Conservation (phyloP, 2,888 invertebrate species). For the Nephrotoma guestfalica region DNA sequence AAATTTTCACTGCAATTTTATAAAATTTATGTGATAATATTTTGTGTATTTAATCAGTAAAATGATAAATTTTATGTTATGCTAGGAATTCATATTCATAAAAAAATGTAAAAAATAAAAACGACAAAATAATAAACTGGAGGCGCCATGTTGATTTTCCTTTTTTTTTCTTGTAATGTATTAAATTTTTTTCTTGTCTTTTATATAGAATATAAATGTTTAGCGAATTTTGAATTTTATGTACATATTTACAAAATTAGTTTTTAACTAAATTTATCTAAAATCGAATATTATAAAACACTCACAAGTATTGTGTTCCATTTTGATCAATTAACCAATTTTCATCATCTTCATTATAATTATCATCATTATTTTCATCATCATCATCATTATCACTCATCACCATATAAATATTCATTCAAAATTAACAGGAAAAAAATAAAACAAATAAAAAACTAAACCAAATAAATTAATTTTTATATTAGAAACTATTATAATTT, state of each 20-base stretch:
- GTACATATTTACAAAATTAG: neutral
- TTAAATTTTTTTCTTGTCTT: neutral
- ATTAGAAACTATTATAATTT: neutral
- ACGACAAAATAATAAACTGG: neutral
- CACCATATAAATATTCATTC: constrained; percentile 4
- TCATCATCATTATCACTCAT: constrained; percentile 1
- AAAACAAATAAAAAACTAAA: neutral
- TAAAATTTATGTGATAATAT: neutral
- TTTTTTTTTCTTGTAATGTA: neutral
- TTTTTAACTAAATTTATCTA: neutral
- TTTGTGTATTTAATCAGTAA: neutral
- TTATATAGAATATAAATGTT: neutral
- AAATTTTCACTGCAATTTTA: neutral
- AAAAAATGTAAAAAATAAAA: neutral
- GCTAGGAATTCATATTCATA: neutral
- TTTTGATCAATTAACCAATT: constrained; percentile 4
- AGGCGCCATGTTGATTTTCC: constrained; percentile 4
- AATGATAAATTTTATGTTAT: neutral
- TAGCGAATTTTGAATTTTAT: neutral
- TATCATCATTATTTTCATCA: constrained; percentile 1
- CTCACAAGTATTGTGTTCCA: constrained; percentile 4
- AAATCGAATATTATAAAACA: neutral
- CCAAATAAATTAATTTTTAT: neutral
- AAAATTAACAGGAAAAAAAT: neutral
- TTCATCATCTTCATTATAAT: constrained; percentile 3